Evolutionary conservation across 2,888 invertebrate genomes (phyloP).

Genomic region (Thysanoteuthis rhombus): DNA sequence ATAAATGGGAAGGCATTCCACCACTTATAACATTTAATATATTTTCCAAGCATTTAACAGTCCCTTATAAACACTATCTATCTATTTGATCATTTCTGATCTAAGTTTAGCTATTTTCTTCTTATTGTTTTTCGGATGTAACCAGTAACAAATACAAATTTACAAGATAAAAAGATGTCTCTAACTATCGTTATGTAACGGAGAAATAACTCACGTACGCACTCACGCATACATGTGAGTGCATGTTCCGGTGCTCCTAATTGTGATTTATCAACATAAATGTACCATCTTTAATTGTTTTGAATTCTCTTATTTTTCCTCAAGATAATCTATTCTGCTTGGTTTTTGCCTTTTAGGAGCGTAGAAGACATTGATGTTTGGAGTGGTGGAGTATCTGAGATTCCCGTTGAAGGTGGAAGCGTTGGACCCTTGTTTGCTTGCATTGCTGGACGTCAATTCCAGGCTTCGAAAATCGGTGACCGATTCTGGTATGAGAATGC

Average conservation of each 20-base stretch:
- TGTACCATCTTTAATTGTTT: background rate
- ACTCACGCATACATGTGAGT: too few species aligned
- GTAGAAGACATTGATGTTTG: constrained; percentile 24
- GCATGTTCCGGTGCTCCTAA: background rate
- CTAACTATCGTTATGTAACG: too few species aligned
- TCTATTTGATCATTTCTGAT: background rate
- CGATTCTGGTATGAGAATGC: constrained; percentile 26
- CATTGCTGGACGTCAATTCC: constrained; percentile 22
- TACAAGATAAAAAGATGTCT: too few species aligned
- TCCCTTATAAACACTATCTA: too few species aligned
- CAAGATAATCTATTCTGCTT: background rate
- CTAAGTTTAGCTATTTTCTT: background rate
- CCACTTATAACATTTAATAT: too few species aligned
- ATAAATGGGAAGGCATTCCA: too few species aligned
- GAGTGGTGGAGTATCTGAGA: constrained; percentile 24
- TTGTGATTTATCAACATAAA: background rate
- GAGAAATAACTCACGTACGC: too few species aligned
- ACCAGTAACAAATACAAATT: too few species aligned
- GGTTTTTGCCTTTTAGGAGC: background rate
- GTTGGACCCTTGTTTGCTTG: constrained; percentile 16
- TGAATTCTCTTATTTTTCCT: too few species aligned
- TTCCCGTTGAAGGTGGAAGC: background rate
- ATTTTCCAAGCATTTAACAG: too few species aligned
- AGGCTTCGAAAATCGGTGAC: constrained; percentile 27
- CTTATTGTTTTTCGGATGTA: too few species aligned